A percentile compares a stretch with the other conserved stretches of the same genome.
phyloP scores from a whole-genome alignment of 2,888 invertebrate genomes.

The Parnassius smintheus region DNA sequence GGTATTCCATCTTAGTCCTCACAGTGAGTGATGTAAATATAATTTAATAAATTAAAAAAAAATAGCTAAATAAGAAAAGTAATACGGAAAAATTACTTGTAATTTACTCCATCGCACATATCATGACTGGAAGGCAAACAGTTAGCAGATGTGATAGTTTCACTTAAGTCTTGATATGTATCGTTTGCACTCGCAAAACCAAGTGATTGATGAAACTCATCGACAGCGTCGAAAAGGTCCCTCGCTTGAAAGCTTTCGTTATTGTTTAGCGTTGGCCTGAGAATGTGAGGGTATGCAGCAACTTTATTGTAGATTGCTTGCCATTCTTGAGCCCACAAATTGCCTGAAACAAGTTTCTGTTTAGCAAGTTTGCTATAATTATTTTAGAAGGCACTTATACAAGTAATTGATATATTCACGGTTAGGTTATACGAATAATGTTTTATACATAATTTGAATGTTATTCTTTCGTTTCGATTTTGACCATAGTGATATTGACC shows the following conservation, averaged over 20 bases:
- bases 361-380: conserved; percentile 19
- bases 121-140: conserved; percentile 87
- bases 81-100: conserved; percentile 68
- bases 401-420: too few relatives aligned
- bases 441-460: too few relatives aligned
- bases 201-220: conserved; percentile 82
- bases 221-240: conserved; percentile 81
- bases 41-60: too few relatives aligned
- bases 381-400: conserved; percentile 27
- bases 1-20: too few relatives aligned
- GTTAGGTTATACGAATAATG: too few relatives aligned
- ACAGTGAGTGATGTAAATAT: too few relatives aligned
- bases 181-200: conserved; percentile 82
- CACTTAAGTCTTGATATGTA: conserved; percentile 82
- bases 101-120: conserved; percentile 84
- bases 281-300: conserved; percentile 70
- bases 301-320: conserved; percentile 72
- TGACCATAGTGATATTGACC: too few relatives aligned
- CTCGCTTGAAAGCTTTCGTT: conserved; percentile 61
- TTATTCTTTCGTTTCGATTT: too few relatives aligned
- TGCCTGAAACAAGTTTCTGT: conserved; percentile 67
- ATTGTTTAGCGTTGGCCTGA: conserved; percentile 74
- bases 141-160: conserved; percentile 80
- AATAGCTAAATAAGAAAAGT: neutral
- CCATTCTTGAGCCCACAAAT: conserved; percentile 86